A percentile compares a stretch with the other conserved stretches of the same genome.
Conservation (phyloP, 1,140 invertebrate species). For the Hyles vespertilio region DNA sequence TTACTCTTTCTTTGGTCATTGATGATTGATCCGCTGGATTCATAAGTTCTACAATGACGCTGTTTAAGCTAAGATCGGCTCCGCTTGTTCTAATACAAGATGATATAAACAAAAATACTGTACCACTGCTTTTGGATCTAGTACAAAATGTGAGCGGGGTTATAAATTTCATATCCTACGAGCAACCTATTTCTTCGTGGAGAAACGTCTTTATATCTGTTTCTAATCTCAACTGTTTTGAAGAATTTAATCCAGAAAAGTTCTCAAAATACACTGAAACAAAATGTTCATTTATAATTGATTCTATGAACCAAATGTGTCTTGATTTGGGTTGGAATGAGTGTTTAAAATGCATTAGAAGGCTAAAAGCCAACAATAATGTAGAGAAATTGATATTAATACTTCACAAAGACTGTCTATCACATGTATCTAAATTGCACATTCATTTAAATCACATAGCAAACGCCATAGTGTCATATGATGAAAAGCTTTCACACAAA, state of each 20-base stretch:
- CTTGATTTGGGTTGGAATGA: conserved; percentile 49
- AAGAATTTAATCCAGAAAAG: conserved; percentile 30
- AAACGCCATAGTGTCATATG: conserved; percentile 63
- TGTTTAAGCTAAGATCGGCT: conserved; percentile 50
- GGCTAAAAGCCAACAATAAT: conserved; percentile 31
- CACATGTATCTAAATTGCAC: conserved; percentile 52
- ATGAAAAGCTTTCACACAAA: conserved; percentile 36
- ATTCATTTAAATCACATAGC: conserved; percentile 69
- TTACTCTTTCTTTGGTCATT: too few species aligned
- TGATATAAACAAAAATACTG: conserved; percentile 45
- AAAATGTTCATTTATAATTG: conserved; percentile 50
- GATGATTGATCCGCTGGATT: background rate
- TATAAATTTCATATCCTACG: conserved; percentile 54
- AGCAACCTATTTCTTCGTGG: conserved; percentile 58
- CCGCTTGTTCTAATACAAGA: conserved; percentile 57
- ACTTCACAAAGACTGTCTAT: conserved; percentile 72
- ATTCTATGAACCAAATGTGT: conserved; percentile 68
- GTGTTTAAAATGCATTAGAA: conserved; percentile 40
- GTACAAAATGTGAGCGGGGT: conserved; percentile 29
- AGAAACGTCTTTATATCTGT: conserved; percentile 41
- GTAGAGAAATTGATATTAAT: conserved; percentile 68
- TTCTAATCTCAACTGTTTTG: conserved; percentile 28
- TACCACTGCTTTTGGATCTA: conserved; percentile 48
- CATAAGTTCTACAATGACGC: conserved; percentile 32
- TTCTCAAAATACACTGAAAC: conserved; percentile 22